Base-by-base conservation (phyloP, 1,140 invertebrate species). In the Gryllus bimaculatus region DNA sequence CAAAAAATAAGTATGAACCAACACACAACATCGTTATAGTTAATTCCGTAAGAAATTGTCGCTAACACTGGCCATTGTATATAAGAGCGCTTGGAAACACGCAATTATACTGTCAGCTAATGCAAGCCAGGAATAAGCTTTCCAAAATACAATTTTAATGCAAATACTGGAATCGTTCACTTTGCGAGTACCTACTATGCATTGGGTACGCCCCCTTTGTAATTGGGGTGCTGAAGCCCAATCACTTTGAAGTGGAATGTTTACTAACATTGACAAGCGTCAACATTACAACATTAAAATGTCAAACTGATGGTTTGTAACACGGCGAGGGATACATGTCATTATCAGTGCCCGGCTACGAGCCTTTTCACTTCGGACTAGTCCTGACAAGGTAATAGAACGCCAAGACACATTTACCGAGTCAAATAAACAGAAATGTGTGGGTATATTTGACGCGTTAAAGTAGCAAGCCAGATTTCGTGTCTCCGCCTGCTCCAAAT, bases 201-300 rank as follows among this genome's bases (percentile, higher is more conserved):
- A n/a, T 48, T 6, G 78, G 78, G 78, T 75, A 79, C 78, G 78
- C 78, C 78, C 78, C 78, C 54, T 75, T 21, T 48, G 47, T 79
- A 48, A 75, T 73, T 48, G n/a, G 21, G 47, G 47, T 20, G n/a
- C 48, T 20, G 39, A 54, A n/a, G 48, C 76, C 76, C 48, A 77
- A 77, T 77, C 76, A 77, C 48, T 12, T 73, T 49, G 47, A 79
- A 79, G 73, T 79, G 73, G 78, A 66, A 20, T 79, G 78, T 79
- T 79, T 79, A 79, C 78, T 75, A 79, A 79, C 78, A 79, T 48
- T 75, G 74, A 79, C 78, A 79, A 75, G 73, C 78, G 78, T 75
- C 78, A 79, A 79, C 74, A 75, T 26, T n/a, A 39, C 26, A 47
- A 77, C 48, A 21, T 77, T 20, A 20, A 10, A 20, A 77, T 77